Evolutionary conservation across 2,888 invertebrate genomes (phyloP), one percentile per base, ranked within the genome.

Genomic region (Ectemnius cavifrons): DNA sequence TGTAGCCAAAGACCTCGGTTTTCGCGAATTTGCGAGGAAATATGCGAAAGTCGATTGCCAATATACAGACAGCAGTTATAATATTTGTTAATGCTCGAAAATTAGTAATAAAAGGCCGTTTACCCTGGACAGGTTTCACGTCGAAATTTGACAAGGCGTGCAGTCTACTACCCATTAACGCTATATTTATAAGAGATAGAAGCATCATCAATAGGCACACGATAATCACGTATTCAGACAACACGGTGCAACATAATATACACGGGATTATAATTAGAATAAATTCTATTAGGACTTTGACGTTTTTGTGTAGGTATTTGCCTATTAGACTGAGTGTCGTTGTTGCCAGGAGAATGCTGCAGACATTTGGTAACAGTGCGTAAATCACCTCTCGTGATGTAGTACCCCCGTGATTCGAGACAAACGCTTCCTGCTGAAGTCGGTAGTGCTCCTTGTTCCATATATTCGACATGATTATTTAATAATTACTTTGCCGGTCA

Each of bases 21-120:
- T 99, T 99, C 0, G 96, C 96, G 90, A 97, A 96, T 82, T 94
- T 92, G 61, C 95, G 92, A 0, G 99, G 98, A 89, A 98, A 99
- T 64, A 95, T 92, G 61, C 92, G 92, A 89, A 99, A 99, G 91
- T 99, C 99, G 0, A 99, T 98, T 0, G 97, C 99, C 71, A 99
- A 92, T 81, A 99, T 99, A 78, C 95, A 95, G 67, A 97, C 92
- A 0, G 94, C 93, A 4, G 97, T 96, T 61, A 95, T 92, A 11
- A 97, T 89, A 87, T 95, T 95, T 0, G 95, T 94, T 2, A 94
- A 91, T 0, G 95, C 94, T 80, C 97, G 93, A 65, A 94, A 91
- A 84, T 94, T 93, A 6, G 96, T 95, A 73, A 97, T 91, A 63
- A 93, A 93, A 8, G 89, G 78, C 23, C 88, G 77, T 62, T 69